phyloP scores from a whole-genome alignment of 2,888 invertebrate species.

The Isoperla grammatica region DNA sequence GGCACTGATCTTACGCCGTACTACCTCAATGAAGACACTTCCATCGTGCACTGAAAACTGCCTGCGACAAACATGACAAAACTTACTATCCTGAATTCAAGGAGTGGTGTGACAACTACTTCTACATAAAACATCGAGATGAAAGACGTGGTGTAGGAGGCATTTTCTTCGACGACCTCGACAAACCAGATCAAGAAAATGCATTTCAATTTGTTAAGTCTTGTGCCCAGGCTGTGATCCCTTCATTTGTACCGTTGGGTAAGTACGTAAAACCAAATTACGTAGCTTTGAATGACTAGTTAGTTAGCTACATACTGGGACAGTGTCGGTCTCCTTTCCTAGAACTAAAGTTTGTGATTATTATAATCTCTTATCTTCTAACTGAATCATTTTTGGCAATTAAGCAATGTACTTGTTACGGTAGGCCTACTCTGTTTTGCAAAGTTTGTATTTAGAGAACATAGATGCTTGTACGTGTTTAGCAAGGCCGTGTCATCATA shows the following conservation, averaged over 20 bases:
- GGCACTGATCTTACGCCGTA: conserved; percentile 96
- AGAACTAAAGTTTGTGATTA: conserved; percentile 64
- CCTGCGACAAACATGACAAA: conserved; percentile 79
- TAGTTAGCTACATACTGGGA: too few species aligned
- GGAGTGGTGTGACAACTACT: conserved; percentile 96
- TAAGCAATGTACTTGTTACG: conserved; percentile 89
- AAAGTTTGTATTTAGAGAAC: too few species aligned
- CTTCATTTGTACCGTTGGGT: conserved; percentile 89
- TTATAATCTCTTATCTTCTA: conserved; percentile 78
- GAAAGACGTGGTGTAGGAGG: conserved; percentile 91
- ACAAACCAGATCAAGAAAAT: conserved; percentile 65
- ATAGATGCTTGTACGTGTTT: too few species aligned
- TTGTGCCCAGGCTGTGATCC: conserved; percentile 87
- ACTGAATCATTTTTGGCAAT: conserved; percentile 67
- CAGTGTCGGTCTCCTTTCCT: too few species aligned
- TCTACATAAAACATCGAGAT: conserved; percentile 77
- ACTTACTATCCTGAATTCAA: conserved; percentile 82
- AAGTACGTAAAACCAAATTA: conserved; percentile 28
- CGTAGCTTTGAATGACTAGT: too few species aligned
- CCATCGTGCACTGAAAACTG: conserved; percentile 73
- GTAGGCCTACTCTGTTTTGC: conserved; percentile 95
- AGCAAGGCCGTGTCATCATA: too few species aligned
- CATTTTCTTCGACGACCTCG: conserved; percentile 97
- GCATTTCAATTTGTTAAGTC: conserved; percentile 78
- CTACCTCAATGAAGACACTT: conserved; percentile 86